phyloP scores from a whole-genome alignment of 2,113 vertebrate genomes.

The Nyctereutes procyonoides region DNA sequence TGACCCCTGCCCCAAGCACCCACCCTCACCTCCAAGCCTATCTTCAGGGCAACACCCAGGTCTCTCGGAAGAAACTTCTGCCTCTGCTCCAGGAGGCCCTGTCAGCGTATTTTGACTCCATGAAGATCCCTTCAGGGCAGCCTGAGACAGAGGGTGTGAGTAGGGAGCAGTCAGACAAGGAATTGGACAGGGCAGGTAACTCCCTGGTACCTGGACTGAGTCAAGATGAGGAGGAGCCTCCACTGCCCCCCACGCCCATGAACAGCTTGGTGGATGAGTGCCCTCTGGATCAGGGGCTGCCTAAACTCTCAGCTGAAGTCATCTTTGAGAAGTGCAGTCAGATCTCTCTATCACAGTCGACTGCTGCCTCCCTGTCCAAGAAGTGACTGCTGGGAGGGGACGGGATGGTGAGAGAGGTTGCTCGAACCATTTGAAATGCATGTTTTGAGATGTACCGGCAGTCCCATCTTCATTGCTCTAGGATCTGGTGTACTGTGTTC shows the following conservation, averaged over 20 bases:
- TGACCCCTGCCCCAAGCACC: constrained; percentile 86
- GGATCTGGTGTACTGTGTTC: background rate
- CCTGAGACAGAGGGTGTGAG: background rate
- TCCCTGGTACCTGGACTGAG: constrained; percentile 66
- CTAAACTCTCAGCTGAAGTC: constrained; percentile 89
- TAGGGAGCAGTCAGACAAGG: constrained; percentile 65
- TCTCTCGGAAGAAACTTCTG: constrained; percentile 93
- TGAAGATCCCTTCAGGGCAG: constrained; percentile 60
- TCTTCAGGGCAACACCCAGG: constrained; percentile 90
- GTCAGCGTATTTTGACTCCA: constrained; percentile 64
- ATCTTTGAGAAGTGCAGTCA: constrained; percentile 92
- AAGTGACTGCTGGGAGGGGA: constrained; percentile 65
- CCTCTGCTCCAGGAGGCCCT: constrained; percentile 92
- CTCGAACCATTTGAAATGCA: constrained; percentile 49
- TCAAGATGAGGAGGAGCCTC: constrained; percentile 88
- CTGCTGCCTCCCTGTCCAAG: background rate
- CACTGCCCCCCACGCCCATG: constrained; percentile 93
- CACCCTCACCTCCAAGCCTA: constrained; percentile 88
- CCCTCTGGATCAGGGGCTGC: constrained; percentile 92
- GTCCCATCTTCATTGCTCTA: background rate
- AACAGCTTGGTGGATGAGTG: constrained; percentile 98
- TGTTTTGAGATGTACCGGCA: constrained; percentile 54
- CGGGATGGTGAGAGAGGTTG: background rate
- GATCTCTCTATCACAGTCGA: constrained; percentile 78
- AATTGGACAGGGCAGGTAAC: constrained; percentile 39